Evolutionary conservation across 2,113 vertebrate genomes (phyloP).

Genomic region (Thamnaconus septentrionalis): DNA sequence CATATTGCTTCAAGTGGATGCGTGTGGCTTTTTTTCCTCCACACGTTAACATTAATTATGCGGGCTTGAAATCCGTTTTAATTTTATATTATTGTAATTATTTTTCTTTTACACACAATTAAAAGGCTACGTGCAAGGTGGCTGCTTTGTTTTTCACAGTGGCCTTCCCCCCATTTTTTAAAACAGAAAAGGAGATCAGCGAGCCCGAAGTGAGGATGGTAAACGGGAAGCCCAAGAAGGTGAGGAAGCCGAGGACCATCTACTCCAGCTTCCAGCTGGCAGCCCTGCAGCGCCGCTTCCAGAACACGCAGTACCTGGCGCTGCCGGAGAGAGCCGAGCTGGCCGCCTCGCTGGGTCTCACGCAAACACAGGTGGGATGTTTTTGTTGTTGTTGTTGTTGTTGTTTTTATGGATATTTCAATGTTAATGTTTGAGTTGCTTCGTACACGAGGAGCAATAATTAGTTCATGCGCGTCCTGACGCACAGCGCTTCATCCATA

Average conservation of each 20-base stretch:
- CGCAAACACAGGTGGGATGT: slow-evolving; percentile 91
- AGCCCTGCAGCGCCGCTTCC: slow-evolving; percentile 93
- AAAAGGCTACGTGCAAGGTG: background rate
- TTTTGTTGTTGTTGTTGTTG: background rate
- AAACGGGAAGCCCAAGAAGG: slow-evolving; percentile 99
- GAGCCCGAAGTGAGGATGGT: slow-evolving; percentile 98
- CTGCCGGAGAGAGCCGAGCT: slow-evolving; percentile 97
- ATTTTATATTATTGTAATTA: no score
- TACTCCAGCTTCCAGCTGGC: slow-evolving; percentile 99
- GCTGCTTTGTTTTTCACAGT: background rate
- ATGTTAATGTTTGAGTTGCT: no score
- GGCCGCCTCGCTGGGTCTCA: slow-evolving; percentile 93
- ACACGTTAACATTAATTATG: no score
- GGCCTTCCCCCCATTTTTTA: background rate
- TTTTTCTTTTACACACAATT: no score
- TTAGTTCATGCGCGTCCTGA: slow-evolving; percentile 31
- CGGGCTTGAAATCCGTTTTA: no score
- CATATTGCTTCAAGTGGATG: no score
- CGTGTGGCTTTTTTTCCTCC: no score
- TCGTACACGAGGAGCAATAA: no score
- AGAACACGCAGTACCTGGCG: slow-evolving; percentile 98
- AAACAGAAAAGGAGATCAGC: slow-evolving; percentile 88
- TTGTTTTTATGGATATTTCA: no score
- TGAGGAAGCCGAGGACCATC: slow-evolving; percentile 96
- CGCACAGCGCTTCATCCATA: background rate